These are phyloP conservation scores for Bettongia penicillata DNA, from an alignment of 2,113 vertebrate genomes.

Conservation along the genomic window DNA sequence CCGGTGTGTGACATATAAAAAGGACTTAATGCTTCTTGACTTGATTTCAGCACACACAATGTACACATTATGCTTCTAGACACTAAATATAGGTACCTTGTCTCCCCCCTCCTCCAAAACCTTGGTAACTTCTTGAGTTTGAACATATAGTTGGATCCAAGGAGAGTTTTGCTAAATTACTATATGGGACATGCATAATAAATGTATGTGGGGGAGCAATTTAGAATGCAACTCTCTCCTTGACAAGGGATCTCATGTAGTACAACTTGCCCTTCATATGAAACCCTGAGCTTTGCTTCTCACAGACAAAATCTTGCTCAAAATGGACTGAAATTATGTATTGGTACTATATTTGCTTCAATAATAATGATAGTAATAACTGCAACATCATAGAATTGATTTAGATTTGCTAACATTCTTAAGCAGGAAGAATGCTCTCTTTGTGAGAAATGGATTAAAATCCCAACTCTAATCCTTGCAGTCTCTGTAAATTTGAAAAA, in stretches of 20 bases:
- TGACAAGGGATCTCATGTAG: background rate
- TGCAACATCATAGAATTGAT: background rate
- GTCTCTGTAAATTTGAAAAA: background rate
- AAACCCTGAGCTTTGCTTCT: background rate
- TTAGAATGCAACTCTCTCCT: background rate
- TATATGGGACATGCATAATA: background rate
- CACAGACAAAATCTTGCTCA: background rate
- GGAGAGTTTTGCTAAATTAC: background rate
- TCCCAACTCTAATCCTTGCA: background rate
- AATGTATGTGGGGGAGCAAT: background rate
- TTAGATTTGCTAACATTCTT: background rate
- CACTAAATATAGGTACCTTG: background rate
- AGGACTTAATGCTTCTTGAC: background rate
- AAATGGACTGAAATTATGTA: background rate
- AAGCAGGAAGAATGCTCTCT: background rate
- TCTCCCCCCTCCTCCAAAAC: background rate
- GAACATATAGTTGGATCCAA: background rate
- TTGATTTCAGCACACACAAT: background rate
- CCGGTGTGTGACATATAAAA: background rate
- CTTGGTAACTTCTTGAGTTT: background rate
- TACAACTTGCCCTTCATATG: background rate
- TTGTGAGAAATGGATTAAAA: background rate
- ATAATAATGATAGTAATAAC: background rate
- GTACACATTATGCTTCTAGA: background rate
- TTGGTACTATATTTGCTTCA: background rate